Percentiles rank a stretch among this genome's conserved stretches.
These are phyloP conservation scores for Rhinopomastus cyanomelas DNA, from an alignment of 2,113 vertebrate species.

Conservation along the genomic window DNA sequence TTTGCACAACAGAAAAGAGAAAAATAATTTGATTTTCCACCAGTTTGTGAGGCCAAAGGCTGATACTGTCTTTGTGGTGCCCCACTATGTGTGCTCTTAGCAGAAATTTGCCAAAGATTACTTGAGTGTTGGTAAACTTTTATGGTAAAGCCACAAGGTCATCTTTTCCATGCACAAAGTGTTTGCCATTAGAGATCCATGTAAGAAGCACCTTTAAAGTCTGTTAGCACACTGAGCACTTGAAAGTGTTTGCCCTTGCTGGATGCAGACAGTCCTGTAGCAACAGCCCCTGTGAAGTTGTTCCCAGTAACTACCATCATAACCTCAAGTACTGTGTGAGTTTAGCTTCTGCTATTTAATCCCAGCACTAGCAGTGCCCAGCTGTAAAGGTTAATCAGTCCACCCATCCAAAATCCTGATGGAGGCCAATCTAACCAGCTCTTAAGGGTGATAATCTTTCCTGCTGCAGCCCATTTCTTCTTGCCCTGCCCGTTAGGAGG, in stretches of 20 bases:
- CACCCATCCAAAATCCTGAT: not conserved
- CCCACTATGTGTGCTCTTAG: not conserved
- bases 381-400: not conserved
- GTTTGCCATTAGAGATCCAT: not conserved
- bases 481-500: not conserved
- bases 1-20: not conserved
- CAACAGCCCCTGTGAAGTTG: not conserved
- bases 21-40: not conserved
- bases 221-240: not conserved
- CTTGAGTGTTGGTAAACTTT: fast-evolving
- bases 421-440: not conserved
- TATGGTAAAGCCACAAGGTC: not conserved
- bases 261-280: not conserved
- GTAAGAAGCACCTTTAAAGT: not conserved
- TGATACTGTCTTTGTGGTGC: not conserved
- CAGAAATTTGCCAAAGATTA: not conserved
- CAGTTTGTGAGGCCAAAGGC: not conserved
- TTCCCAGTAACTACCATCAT: not conserved
- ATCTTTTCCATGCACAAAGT: not conserved
- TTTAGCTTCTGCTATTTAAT: not conserved
- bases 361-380: not conserved
- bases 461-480: not conserved
- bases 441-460: not conserved
- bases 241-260: not conserved
- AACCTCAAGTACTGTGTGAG: not conserved